phyloP scores from a whole-genome alignment of 2,797 vertebrate species.

The Thamnophis elegans region DNA sequence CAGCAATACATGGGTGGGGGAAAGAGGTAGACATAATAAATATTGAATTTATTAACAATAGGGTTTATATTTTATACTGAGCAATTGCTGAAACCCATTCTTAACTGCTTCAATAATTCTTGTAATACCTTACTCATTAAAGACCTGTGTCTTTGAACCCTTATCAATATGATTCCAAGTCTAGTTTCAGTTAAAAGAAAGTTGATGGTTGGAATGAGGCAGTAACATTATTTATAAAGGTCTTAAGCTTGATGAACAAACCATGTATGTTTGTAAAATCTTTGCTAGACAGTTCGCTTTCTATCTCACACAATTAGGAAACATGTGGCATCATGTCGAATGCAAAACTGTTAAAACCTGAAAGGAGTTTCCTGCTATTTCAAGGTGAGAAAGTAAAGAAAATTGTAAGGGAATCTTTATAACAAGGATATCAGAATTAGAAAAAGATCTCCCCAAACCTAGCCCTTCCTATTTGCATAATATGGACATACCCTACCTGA shows the following conservation, averaged over 20 bases:
- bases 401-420: not conserved
- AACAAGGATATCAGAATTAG: not conserved
- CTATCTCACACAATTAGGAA: not conserved
- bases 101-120: not conserved
- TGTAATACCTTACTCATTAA: not conserved
- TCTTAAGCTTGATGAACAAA: not conserved
- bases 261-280: not conserved
- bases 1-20: not conserved
- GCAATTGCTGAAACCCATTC: not conserved
- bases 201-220: not conserved
- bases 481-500: not conserved
- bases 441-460: not conserved
- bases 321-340: not conserved
- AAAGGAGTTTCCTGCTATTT: not conserved
- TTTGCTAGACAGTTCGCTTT: not conserved
- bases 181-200: not conserved
- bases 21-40: not conserved
- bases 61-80: not conserved
- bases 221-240: too few species aligned
- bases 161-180: not conserved
- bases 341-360: not conserved
- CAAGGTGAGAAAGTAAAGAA: not conserved
- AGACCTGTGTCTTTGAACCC: not conserved
- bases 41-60: not conserved
- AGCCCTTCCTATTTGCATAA: not conserved